Percentiles rank a stretch among this genome's conserved stretches.
Evolutionary conservation across 2,797 vertebrate genomes (phyloP).

Genomic region (Sebastes elongatus): DNA sequence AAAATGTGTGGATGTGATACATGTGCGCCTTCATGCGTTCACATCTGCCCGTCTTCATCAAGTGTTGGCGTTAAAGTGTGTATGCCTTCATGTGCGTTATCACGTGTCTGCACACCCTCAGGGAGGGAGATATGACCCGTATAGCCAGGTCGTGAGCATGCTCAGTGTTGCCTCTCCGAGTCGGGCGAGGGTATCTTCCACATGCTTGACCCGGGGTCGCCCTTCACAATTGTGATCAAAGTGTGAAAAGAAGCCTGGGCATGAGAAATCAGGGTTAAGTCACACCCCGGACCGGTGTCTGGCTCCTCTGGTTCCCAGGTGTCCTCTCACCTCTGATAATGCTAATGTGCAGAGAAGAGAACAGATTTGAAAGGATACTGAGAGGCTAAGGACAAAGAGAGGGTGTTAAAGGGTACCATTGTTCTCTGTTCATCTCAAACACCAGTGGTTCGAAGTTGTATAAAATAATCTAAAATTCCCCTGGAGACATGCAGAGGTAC

Average conservation of each 20-base stretch:
- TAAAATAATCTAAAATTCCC: neutral
- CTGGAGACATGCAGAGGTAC: neutral
- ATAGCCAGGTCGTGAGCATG: slow-evolving; percentile 25
- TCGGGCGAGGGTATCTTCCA: slow-evolving; percentile 17
- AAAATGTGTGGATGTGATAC: slow-evolving; percentile 35
- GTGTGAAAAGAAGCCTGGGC: slow-evolving; percentile 66
- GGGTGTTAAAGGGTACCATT: slow-evolving; percentile 2
- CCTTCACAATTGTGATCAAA: slow-evolving; percentile 36
- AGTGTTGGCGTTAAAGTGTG: neutral
- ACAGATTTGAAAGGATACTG: slow-evolving; percentile 18
- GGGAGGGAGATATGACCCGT: slow-evolving; percentile 40
- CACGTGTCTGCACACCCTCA: slow-evolving; percentile 9
- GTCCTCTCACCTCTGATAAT: slow-evolving; percentile 64
- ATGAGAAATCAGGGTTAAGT: slow-evolving; percentile 52
- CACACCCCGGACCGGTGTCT: slow-evolving; percentile 55
- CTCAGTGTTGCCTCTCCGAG: slow-evolving; percentile 13
- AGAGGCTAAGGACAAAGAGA: slow-evolving; percentile 34
- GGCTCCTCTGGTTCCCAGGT: slow-evolving; percentile 65
- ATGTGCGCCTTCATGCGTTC: neutral
- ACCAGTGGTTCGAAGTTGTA: slow-evolving; percentile 18
- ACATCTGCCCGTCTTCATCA: slow-evolving; percentile 2
- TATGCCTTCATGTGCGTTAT: neutral
- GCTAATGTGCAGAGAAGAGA: slow-evolving; percentile 54
- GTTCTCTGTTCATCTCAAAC: slow-evolving; percentile 16
- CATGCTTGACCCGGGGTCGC: slow-evolving; percentile 55